Evolutionary conservation across 2,113 vertebrate species (phyloP), one percentile per base, ranked within the genome.

Genomic region (Choloepus hoffmanni): DNA sequence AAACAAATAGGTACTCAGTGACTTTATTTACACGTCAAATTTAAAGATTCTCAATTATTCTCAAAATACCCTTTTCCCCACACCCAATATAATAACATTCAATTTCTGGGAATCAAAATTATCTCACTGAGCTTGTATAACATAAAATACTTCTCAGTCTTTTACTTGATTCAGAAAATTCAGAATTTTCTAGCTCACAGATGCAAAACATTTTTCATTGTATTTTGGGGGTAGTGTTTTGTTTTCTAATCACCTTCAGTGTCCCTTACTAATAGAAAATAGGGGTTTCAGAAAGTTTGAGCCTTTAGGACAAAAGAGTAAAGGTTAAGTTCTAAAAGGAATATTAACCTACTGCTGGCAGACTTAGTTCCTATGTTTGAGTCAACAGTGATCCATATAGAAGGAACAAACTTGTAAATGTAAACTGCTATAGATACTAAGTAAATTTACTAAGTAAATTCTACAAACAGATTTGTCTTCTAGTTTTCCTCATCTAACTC

Each of bases 81-180:
- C 36, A 36, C 36, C 36, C 4, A 86, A 89, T 82, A 60, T 86
- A 86, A 77, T n/a, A 81, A 85, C 7, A 84, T 58, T 73, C 19
- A 18, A 73, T 65, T 93, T 95, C 36, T 77, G 2, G 30, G 10
- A 60, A 68, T 79, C 28, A 93, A 86, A 86, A 79, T 68, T 68
- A 78, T 88, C 70, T 91, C 55, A 43, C 45, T 85, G 53, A 70
- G 63, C 2, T 33, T 84, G 10, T 78, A 24, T 43, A 74, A 85
- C 24, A 84, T 45, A 87, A 93, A 96, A 62, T 90, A 83, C 24
- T 90, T 87, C 77, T 67, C 45, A 79, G 48, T 88, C 88, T 36
- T 78, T 93, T 67, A 23, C 62, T 87, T 78, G 36, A 76, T 93
- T 83, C 68, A 40, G 45, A 21, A 30, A 36, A 36, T 36, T 36